Base-by-base conservation (phyloP, 2,888 invertebrate species). In the Crematogaster levior region DNA sequence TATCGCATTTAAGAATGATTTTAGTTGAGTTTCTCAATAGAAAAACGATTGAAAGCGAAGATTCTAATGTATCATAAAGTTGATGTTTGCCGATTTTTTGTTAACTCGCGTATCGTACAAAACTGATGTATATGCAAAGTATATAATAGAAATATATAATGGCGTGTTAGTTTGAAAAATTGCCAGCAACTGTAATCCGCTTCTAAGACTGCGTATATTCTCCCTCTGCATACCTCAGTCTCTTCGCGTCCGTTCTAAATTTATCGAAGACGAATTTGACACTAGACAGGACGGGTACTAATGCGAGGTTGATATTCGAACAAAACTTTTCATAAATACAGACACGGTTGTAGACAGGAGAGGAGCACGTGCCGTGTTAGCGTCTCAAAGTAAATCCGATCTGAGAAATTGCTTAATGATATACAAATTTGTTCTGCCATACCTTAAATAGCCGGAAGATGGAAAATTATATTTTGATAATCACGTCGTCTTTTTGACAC, bases 261-360 rank as follows among this genome's bases (percentile, higher is more conserved):
- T 92, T 92, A 92, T 92, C 93, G 88, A 87, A 91, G 91, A 92
- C 92, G 91, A 92, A 93, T 93, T 93, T 93, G 92, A 93, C 92
- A 92, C 92, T 92, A 91, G 90, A 92, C 90, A 88, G 88, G 87
- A 90, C 88, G 89, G 86, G 88, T 87, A 88, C 90, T 90, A 89
- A 89, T 89, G 86, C 88, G 89, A 91, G 91, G 90, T 91, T 92
- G 92, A 92, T 92, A 91, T 87, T 90, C 87, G 84, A 85, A 84
- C 74, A 46, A 83, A 81, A 83, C 84, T 90, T 61, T 53, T 89
- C 70, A 82, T 60, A 81, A 85, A 85, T 85, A 83, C 80, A 81
- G 56, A 61, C 65, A 46, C 60, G 40, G 27, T 58, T 72, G 34
- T 72, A 34, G 73, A 83, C 65, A 61, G 75, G 37, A 63, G 82